These are phyloP conservation scores for Platycnemis pennipes DNA, from an alignment of 2,888 invertebrate species.

Conservation along the genomic window DNA sequence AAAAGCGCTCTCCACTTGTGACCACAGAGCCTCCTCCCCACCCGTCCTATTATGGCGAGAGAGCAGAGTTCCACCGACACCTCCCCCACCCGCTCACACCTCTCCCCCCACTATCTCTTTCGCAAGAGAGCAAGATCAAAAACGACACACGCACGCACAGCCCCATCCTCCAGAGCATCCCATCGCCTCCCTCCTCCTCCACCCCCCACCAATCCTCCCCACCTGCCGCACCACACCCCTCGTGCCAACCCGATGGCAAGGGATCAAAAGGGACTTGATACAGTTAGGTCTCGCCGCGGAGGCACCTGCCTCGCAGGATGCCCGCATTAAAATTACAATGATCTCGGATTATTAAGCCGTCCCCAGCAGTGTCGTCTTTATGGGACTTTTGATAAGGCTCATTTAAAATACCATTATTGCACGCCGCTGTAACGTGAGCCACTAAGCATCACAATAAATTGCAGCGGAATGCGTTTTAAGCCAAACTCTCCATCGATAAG, in stretches of 20 bases:
- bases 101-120: not conserved
- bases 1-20: not conserved
- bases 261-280: not conserved
- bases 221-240: not conserved
- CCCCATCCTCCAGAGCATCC: not conserved
- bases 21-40: not conserved
- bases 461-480: not conserved
- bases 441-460: not conserved
- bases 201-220: not conserved
- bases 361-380: not conserved
- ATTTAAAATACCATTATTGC: conserved; percentile 1
- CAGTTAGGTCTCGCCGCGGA: not conserved
- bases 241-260: not conserved
- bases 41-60: not conserved
- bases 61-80: not conserved
- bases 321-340: conserved; percentile 1
- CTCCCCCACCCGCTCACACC: not conserved
- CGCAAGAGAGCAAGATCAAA: not conserved
- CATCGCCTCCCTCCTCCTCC: not conserved
- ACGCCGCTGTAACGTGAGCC: not conserved
- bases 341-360: conserved; percentile 5
- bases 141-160: not conserved
- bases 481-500: not conserved
- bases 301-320: not conserved
- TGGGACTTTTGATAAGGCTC: not conserved